These are phyloP conservation scores for Trogon melanurus DNA, from an alignment of 2,113 vertebrate species.

Conservation along the genomic window DNA sequence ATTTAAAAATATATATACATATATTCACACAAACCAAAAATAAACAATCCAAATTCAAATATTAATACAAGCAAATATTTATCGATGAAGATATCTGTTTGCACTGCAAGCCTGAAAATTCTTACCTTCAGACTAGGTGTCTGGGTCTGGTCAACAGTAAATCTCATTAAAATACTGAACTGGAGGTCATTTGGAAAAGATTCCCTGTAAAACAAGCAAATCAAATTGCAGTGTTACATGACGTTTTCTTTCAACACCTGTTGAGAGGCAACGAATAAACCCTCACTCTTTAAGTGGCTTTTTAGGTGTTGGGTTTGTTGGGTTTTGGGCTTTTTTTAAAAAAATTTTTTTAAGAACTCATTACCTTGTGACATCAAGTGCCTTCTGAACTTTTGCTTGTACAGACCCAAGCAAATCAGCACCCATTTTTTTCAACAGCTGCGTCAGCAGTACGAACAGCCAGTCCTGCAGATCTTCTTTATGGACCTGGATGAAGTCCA, in stretches of 20 bases:
- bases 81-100: background rate
- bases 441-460: conserved; percentile 94
- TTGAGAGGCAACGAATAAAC: background rate
- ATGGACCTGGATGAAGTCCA: conserved; percentile 95
- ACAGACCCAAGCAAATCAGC: conserved; percentile 97
- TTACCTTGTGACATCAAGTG: conserved; percentile 94
- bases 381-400: conserved; percentile 97
- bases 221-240: rapidly evolving
- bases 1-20: background rate
- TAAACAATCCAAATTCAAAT: conserved; percentile 20
- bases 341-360: background rate
- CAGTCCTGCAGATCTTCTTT: conserved; percentile 97
- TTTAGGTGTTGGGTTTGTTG: too few relatives aligned
- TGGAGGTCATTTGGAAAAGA: conserved; percentile 97
- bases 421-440: conserved; percentile 98
- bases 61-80: background rate
- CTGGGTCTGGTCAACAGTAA: conserved; percentile 98
- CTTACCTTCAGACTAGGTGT: conserved; percentile 96
- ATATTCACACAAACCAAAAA: background rate
- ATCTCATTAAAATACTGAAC: conserved; percentile 98
- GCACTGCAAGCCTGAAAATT: background rate
- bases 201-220: conserved; percentile 80
- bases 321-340: too few relatives aligned
- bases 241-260: background rate
- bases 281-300: background rate